phyloP scores from a whole-genome alignment of 2,888 invertebrate genomes.

The Synergus itoensis region DNA sequence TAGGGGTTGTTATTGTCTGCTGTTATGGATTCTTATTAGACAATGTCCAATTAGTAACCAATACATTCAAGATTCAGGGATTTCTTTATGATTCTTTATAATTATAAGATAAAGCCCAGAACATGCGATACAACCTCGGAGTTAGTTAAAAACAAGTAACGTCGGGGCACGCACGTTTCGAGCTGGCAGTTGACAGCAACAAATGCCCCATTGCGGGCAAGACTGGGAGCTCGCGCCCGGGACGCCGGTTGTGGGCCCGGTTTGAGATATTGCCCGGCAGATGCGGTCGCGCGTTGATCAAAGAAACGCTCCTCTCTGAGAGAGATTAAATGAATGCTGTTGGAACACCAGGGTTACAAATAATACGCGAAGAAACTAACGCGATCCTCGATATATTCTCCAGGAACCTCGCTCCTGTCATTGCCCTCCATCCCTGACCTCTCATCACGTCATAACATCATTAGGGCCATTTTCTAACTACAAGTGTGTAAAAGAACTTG shows the following conservation, averaged over 20 bases:
- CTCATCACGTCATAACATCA: conserved; percentile 54
- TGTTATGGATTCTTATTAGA: too few species aligned
- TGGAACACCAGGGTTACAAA: conserved; percentile 74
- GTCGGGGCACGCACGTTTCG: conserved; percentile 60
- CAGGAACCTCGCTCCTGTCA: conserved; percentile 47
- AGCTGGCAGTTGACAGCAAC: conserved; percentile 75
- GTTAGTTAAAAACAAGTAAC: conserved; percentile 50
- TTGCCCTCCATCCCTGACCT: conserved; percentile 50
- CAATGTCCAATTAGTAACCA: background rate
- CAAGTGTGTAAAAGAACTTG: background rate
- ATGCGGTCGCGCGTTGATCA: conserved; percentile 77
- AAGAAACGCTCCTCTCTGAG: conserved; percentile 76
- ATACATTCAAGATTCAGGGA: background rate
- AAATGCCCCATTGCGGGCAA: conserved; percentile 74
- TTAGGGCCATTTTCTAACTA: conserved; percentile 15
- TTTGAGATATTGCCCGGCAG: conserved; percentile 76
- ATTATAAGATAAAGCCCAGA: background rate
- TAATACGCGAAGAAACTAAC: conserved; percentile 68
- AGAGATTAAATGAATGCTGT: conserved; percentile 77
- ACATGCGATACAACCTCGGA: background rate
- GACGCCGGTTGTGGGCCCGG: conserved; percentile 72
- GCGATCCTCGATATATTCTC: conserved; percentile 48
- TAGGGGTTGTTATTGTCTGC: too few species aligned
- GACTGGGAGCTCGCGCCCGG: conserved; percentile 75
- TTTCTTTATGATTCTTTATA: background rate